Evolutionary conservation across 2,888 invertebrate species (phyloP), one percentile per base, ranked within the genome.

Genomic region (Brachyptera risi): DNA sequence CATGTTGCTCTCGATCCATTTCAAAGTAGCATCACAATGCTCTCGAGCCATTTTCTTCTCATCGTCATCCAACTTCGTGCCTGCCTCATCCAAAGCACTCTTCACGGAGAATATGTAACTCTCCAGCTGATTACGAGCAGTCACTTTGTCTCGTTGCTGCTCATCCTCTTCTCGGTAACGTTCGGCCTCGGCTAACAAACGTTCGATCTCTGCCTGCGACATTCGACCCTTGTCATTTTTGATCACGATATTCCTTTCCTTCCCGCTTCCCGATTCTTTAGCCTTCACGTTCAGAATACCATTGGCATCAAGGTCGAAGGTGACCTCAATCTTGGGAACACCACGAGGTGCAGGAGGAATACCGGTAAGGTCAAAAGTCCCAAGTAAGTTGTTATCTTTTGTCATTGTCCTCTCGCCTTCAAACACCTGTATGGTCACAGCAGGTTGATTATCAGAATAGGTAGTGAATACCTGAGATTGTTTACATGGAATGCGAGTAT

Each of bases 211-310:
- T 13, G 84, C 86, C 72, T 92, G 90, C 62, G 85, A 88, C 11
- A 93, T 79, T 3, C 92, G 83, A 0, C 92, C 92, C 70, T 90
- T 92, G 71, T 93, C 92, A 69, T 92, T 93, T 2, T 88, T 88
- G 61, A 93, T 93, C 27, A 90, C 90, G 65, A 93, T 92, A 69
- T 86, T 84, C 71, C 90, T 89, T 0, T 84, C 83, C 62, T 84
- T 86, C 1, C 80, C 80, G 0, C 91, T 89, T 67, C 90, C 88
- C 68, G 80, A 83, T 69, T 93, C 92, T 62, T 73, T 73, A 13
- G 69, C 71, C 3, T 70, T 67, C 15, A 78, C 69, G 65, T 78
- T 75, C 63, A 75, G 63, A 59, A 78, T 78, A 56, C 78, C 78
- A 67, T 79, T 78, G 49, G 76, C 85, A 72, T 89, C 87, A 44